A percentile compares a stretch with the other conserved stretches of the same genome.
phyloP scores from a whole-genome alignment of 1,140 invertebrate genomes.

The Cephus cinctus region DNA sequence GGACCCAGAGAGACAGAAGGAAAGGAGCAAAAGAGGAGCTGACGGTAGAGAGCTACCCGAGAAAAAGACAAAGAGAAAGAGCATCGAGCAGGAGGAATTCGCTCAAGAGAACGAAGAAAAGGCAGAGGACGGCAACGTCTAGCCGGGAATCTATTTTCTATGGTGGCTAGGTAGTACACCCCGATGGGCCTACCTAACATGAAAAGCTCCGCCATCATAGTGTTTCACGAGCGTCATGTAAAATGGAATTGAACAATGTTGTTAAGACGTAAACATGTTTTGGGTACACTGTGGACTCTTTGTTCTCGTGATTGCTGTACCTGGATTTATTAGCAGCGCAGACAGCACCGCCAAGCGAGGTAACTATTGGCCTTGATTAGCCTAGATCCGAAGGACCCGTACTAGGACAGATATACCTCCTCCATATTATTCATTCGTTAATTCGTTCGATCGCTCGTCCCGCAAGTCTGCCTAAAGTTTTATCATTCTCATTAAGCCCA shows the following conservation, averaged over 20 bases:
- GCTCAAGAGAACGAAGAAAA: too few relatives aligned
- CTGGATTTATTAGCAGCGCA: constrained; percentile 54
- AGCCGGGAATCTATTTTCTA: background rate
- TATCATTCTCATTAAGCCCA: too few relatives aligned
- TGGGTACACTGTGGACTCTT: constrained; percentile 56
- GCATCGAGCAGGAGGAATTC: constrained; percentile 19
- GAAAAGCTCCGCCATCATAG: constrained; percentile 35
- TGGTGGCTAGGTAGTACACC: constrained; percentile 43
- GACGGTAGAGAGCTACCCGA: constrained; percentile 6
- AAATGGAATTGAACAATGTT: constrained; percentile 58
- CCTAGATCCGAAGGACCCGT: too few relatives aligned
- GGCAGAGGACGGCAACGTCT: background rate
- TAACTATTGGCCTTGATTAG: too few relatives aligned
- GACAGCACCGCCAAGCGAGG: constrained; percentile 53
- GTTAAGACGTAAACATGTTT: constrained; percentile 58
- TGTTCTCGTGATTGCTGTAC: constrained; percentile 55
- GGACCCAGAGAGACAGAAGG: background rate
- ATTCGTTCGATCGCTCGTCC: too few relatives aligned
- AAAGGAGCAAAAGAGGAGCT: too few relatives aligned
- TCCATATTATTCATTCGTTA: too few relatives aligned
- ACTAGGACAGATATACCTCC: too few relatives aligned
- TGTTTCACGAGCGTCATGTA: constrained; percentile 51
- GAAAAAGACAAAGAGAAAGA: constrained; percentile 9
- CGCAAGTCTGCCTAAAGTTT: too few relatives aligned
- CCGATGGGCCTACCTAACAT: constrained; percentile 42